A percentile compares a stretch with the other conserved stretches of the same genome.
These are phyloP conservation scores for Tragelaphus eurycerus DNA, from an alignment of 2,797 vertebrate species.

Conservation along the genomic window DNA sequence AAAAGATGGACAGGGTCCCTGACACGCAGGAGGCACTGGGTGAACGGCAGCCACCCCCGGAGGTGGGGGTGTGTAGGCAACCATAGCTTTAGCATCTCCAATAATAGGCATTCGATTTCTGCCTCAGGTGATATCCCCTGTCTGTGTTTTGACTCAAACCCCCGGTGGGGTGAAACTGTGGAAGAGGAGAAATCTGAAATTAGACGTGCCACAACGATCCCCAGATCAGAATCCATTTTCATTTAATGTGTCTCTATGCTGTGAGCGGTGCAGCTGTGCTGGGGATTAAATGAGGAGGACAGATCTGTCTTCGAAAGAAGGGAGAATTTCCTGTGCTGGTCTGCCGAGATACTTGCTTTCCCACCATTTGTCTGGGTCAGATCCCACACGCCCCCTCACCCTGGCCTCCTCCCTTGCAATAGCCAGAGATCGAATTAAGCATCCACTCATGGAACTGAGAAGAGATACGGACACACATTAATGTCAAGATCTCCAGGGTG, in stretches of 20 bases:
- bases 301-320: conserved; percentile 63
- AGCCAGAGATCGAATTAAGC: conserved; percentile 64
- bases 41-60: rapidly evolving
- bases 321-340: conserved; percentile 65
- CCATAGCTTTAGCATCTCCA: rapidly evolving
- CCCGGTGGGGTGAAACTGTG: conserved; percentile 57
- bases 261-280: conserved; percentile 78
- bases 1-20: rapidly evolving
- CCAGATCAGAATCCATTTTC: conserved; percentile 77
- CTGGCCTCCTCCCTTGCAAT: conserved; percentile 39
- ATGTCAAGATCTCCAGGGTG: background rate
- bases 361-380: conserved; percentile 72
- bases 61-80: rapidly evolving
- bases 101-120: background rate
- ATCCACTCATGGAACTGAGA: background rate
- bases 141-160: conserved; percentile 54
- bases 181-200: conserved; percentile 69
- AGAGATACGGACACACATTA: background rate
- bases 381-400: background rate
- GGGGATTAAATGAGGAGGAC: conserved; percentile 72
- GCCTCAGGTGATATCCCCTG: background rate
- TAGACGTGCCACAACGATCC: conserved; percentile 68
- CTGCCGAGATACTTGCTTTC: conserved; percentile 67
- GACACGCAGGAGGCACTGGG: rapidly evolving
- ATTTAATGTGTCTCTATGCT: conserved; percentile 64